Conservation (phyloP, 2,797 vertebrate genomes). For the Psittacula derbiana region DNA sequence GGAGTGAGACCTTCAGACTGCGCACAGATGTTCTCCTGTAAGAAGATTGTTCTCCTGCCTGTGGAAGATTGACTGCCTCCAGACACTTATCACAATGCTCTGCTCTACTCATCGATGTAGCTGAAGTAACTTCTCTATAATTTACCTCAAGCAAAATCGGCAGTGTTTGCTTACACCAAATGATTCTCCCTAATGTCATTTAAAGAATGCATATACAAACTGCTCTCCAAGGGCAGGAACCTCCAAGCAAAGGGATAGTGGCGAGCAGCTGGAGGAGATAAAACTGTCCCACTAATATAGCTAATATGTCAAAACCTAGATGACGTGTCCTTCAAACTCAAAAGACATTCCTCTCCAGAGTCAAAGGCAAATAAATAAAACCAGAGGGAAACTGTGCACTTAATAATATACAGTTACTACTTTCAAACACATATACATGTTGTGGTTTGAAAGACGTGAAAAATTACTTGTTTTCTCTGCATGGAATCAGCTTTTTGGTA, state of each 20-base stretch:
- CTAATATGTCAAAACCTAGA: neutral
- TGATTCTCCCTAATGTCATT: neutral
- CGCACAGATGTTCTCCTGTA: neutral
- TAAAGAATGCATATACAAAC: neutral
- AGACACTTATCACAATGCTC: accelerated
- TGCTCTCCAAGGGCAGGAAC: neutral
- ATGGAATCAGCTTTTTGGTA: neutral
- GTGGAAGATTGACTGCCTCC: neutral
- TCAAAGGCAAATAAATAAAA: neutral
- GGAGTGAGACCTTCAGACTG: neutral
- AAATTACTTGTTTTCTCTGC: neutral
- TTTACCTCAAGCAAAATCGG: neutral
- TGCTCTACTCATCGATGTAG: neutral
- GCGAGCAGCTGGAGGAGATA: neutral
- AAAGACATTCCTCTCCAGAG: neutral
- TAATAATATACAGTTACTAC: neutral
- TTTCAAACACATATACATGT: neutral
- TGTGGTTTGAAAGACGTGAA: neutral
- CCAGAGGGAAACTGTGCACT: neutral
- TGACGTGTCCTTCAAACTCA: accelerated
- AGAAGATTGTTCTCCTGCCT: neutral
- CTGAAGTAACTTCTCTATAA: neutral
- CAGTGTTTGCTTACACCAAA: neutral
- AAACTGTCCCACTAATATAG: neutral
- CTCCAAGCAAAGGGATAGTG: neutral